Percentiles rank a stretch among this genome's conserved stretches.
Conservation (phyloP, 2,113 vertebrate genomes). For the Synodontis membranacea region DNA sequence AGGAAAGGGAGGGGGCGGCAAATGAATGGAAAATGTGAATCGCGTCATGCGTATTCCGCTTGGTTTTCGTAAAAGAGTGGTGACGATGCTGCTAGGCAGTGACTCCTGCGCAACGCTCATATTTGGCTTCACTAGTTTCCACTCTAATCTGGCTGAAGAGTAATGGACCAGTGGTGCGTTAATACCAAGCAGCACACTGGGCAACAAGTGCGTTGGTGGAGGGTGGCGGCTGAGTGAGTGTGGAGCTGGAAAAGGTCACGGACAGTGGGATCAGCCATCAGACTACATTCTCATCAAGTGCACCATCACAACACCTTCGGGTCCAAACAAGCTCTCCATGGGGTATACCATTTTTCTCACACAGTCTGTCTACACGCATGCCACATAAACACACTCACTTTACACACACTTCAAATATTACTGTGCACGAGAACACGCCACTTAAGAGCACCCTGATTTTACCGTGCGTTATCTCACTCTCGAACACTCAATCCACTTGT, state of each 20-base stretch:
- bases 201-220: conserved; percentile 30
- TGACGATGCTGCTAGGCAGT: conserved; percentile 61
- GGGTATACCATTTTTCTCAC: neutral
- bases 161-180: conserved; percentile 65
- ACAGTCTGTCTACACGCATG: neutral
- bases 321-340: neutral
- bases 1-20: conserved; percentile 38
- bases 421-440: neutral
- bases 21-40: conserved; percentile 69
- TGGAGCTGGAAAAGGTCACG: conserved; percentile 64
- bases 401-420: neutral
- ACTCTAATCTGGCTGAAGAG: conserved; percentile 40
- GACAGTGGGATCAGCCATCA: conserved; percentile 61
- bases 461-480: neutral
- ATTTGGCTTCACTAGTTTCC: conserved; percentile 59
- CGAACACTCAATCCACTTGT: neutral
- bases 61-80: conserved; percentile 57
- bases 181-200: conserved; percentile 53
- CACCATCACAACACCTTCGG: neutral
- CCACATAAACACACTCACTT: neutral
- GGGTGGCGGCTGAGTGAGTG: conserved; percentile 37
- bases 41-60: conserved; percentile 53
- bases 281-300: conserved; percentile 59
- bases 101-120: conserved; percentile 61
- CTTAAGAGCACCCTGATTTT: conserved; percentile 19